Conservation (phyloP, 2,113 vertebrate genomes). For the Scytalopus superciliaris region DNA sequence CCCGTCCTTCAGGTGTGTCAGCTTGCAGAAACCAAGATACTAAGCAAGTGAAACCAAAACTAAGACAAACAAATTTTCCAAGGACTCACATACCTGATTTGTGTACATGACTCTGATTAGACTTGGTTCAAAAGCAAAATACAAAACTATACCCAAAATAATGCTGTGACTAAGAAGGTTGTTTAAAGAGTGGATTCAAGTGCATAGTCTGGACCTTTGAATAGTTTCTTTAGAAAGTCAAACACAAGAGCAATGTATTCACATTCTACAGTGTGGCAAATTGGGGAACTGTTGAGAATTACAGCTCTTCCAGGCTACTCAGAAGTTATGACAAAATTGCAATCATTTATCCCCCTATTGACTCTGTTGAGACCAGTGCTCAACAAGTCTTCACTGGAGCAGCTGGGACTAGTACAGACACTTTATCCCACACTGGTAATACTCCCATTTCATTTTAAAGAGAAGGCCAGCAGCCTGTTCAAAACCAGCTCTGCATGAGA, state of each 20-base stretch:
- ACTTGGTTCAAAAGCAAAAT: background rate
- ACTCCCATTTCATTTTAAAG: background rate
- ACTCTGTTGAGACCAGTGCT: background rate
- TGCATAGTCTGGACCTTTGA: constrained; percentile 30
- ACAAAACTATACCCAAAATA: background rate
- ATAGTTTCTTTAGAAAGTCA: constrained; percentile 4
- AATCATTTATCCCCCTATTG: background rate
- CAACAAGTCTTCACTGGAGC: background rate
- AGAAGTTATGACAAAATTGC: background rate
- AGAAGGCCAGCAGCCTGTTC: background rate
- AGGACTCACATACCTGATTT: background rate
- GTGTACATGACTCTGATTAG: background rate
- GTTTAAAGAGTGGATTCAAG: background rate
- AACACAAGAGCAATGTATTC: background rate
- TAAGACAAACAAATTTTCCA: background rate
- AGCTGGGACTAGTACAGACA: too few relatives aligned
- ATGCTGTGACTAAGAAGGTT: background rate
- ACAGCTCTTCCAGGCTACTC: background rate
- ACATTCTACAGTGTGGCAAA: background rate
- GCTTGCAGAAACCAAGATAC: background rate
- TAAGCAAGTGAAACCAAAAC: background rate
- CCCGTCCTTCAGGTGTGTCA: background rate
- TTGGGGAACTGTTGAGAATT: background rate
- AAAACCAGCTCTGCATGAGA: background rate
- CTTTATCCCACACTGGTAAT: background rate